Base-by-base conservation (phyloP, 1,140 invertebrate species). In the Myzus persicae region DNA sequence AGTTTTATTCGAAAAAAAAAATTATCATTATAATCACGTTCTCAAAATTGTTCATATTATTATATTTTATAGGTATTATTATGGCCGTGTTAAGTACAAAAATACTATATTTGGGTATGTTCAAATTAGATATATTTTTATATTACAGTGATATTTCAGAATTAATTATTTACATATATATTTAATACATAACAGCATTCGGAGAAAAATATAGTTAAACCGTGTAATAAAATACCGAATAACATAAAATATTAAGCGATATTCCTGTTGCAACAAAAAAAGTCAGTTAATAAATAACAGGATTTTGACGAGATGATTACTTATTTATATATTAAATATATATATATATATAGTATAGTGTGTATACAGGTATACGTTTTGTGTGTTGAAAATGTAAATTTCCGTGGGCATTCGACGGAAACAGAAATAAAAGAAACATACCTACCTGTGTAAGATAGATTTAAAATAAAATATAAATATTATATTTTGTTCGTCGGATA, bases 141-240 rank as follows among this genome's bases (percentile, higher is more conserved):
- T 67, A 90, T 40, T 22, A 24, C 81, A 90, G 89, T 67, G 38
- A 90, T 90, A 90, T 67, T 67, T 90, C 59, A 90, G 89, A 67
- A 90, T 90, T 90, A 90, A 90, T 90, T 67, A 90, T 90, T 90
- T 67, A 67, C 51, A 90, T 90, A 90, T 42, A 51, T 54, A 38
- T 89, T 89, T 31, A 89, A 89, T 89, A 89, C n/a, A 36, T 51
- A 89, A 54, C 11, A 76, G 22, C 8, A 85, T 85, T 31, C n/a
- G 44, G 24, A 89, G 11, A 36, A 51, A n/a, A 89, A 89, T 89
- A 89, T 89, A 89, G 22, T 54, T 67, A 40, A 89, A 20, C 54
- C 26, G 8, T 26, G 51, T 42, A 67, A 67, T 90, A 90, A 90
- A 90, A 90, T 59, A 90, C 38, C 36, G n/a, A 88, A 88, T 38